A percentile compares a stretch with the other conserved stretches of the same genome.
phyloP scores from a whole-genome alignment of 2,888 invertebrate species.

The Isotomurus palustris region DNA sequence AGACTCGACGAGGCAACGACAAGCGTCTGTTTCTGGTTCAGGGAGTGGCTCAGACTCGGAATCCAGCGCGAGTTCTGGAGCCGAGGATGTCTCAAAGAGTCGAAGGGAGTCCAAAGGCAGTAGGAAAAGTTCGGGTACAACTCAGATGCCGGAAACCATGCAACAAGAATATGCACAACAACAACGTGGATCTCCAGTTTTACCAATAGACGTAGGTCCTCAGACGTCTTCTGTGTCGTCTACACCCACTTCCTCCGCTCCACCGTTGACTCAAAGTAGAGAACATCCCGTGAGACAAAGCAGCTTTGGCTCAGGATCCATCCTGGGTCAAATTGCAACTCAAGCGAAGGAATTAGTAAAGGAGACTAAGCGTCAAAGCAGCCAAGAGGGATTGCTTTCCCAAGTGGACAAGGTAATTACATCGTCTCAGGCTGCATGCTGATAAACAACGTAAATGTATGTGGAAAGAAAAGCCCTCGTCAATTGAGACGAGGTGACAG shows the following conservation, averaged over 20 bases:
- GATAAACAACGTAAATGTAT: too few species aligned
- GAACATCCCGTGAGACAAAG: conserved; percentile 36
- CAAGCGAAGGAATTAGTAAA: conserved; percentile 84
- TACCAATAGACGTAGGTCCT: too few species aligned
- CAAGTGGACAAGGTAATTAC: conserved; percentile 78
- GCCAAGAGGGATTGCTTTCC: conserved; percentile 76
- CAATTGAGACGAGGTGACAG: conserved; percentile 40
- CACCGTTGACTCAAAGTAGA: conserved; percentile 61
- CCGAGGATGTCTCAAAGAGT: conserved; percentile 44
- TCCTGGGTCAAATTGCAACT: conserved; percentile 79
- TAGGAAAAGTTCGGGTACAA: conserved; percentile 22
- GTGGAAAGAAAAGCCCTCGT: too few species aligned
- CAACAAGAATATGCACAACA: too few species aligned
- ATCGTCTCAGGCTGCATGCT: too few species aligned
- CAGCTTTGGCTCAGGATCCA: conserved; percentile 53
- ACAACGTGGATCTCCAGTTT: too few species aligned
- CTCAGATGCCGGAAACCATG: background rate
- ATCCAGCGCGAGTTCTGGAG: conserved; percentile 49
- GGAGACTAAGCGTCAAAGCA: conserved; percentile 81
- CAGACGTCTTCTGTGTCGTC: conserved; percentile 1
- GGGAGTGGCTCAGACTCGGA: conserved; percentile 42
- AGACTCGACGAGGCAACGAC: conserved; percentile 48
- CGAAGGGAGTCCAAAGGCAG: conserved; percentile 35
- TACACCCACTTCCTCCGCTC: conserved; percentile 52
- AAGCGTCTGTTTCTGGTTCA: conserved; percentile 42